These are phyloP conservation scores for Platyscapa corneri DNA, from an alignment of 1,140 invertebrate species.

Conservation along the genomic window DNA sequence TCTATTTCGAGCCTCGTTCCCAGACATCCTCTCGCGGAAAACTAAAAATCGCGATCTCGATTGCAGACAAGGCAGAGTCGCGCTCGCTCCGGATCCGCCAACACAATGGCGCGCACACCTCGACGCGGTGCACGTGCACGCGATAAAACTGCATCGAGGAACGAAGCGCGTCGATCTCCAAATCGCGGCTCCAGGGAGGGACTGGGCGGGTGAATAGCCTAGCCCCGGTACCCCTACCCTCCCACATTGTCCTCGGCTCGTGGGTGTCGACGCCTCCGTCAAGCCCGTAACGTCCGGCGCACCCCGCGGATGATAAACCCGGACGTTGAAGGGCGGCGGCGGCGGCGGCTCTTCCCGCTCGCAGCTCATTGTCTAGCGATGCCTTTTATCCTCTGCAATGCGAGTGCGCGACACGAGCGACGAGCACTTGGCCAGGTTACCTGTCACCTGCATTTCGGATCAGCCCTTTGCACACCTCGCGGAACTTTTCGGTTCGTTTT, in stretches of 20 bases:
- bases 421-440: background rate
- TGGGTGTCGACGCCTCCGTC: conserved; percentile 72
- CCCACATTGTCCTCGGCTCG: conserved; percentile 41
- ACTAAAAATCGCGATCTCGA: background rate
- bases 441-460: too few relatives aligned
- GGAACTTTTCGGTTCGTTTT: too few relatives aligned
- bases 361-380: conserved; percentile 28
- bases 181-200: background rate
- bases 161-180: background rate
- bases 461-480: background rate
- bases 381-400: background rate
- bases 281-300: conserved; percentile 64
- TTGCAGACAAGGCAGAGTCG: background rate
- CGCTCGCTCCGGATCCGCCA: background rate
- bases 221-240: background rate
- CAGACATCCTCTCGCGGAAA: background rate
- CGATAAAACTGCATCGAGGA: background rate
- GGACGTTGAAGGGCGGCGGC: background rate
- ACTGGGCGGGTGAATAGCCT: background rate
- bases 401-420: background rate
- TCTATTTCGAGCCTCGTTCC: background rate
- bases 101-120: conserved; percentile 21
- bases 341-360: background rate
- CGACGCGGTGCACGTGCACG: too few relatives aligned
- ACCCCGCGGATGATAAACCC: conserved; percentile 55